Evolutionary conservation across 2,797 vertebrate species (phyloP).

Genomic region (Galaxias olidus): DNA sequence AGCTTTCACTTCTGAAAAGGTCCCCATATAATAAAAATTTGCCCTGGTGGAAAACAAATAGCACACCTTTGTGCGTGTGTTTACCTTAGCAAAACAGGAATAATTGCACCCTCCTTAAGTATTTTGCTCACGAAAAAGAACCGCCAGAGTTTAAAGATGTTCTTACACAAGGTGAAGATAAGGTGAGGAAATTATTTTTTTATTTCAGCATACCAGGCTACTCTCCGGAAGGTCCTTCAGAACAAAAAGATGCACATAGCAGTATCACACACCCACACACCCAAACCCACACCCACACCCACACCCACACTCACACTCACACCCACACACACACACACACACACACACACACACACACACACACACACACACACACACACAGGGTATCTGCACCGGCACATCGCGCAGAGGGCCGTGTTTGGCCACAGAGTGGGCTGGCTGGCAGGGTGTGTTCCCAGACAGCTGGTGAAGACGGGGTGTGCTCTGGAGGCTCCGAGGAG

Average conservation of each 20-base stretch:
- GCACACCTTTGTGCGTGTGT: not conserved
- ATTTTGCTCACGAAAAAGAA: too few species aligned
- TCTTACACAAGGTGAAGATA: not conserved
- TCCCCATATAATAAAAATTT: constrained; percentile 19
- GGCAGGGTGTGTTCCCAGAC: constrained; percentile 60
- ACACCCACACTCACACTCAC: too few species aligned
- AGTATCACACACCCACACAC: constrained; percentile 8
- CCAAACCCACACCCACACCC: not conserved
- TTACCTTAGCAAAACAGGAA: too few species aligned
- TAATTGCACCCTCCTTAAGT: too few species aligned
- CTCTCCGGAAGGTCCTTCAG: not conserved
- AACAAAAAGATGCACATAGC: constrained; percentile 13
- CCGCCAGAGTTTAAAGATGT: too few species aligned
- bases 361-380: not conserved
- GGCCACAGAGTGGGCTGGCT: constrained; percentile 10
- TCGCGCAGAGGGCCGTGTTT: not conserved
- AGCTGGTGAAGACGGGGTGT: constrained; percentile 67
- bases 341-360: not conserved
- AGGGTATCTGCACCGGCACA: not conserved
- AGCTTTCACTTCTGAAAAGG: constrained; percentile 61
- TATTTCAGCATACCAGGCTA: not conserved
- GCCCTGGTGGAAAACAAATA: not conserved
- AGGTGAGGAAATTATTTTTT: not conserved
- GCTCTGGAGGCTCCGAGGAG: constrained; percentile 63
- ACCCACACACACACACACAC: not conserved